Conservation (phyloP, 2,113 vertebrate species). For the Odocoileus hemionus region DNA sequence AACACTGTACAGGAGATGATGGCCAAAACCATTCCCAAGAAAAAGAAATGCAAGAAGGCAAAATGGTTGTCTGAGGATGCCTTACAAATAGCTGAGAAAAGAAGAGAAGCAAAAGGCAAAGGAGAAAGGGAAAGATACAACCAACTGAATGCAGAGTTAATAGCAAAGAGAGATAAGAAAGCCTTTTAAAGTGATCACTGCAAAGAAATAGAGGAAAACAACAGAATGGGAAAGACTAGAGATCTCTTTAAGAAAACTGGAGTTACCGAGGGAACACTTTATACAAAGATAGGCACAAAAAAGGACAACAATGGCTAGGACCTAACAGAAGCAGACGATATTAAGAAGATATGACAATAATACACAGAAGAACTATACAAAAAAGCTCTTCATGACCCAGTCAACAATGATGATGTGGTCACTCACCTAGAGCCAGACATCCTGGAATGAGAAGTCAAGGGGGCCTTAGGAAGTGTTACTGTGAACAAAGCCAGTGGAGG, state of each 20-base stretch:
- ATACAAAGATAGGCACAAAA: not conserved
- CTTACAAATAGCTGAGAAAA: not conserved
- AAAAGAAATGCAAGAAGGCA: not conserved
- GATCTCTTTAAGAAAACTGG: not conserved
- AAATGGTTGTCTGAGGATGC: not conserved
- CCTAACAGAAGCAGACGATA: not conserved
- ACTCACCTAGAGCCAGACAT: not conserved
- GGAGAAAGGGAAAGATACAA: not conserved
- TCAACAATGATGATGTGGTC: not conserved
- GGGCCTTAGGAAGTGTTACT: not conserved
- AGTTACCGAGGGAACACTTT: not conserved
- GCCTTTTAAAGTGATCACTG: not conserved
- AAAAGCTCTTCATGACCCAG: not conserved
- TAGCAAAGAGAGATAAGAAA: not conserved
- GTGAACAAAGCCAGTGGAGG: not conserved
- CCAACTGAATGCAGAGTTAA: not conserved
- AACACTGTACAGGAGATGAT: not conserved
- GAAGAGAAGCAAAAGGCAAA: not conserved
- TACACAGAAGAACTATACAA: not conserved
- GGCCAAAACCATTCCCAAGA: not conserved
- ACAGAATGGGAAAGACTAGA: not conserved
- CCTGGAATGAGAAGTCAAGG: not conserved
- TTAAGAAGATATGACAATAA: not conserved
- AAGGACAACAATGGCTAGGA: not conserved
- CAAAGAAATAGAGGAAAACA: not conserved